These are phyloP conservation scores for Antigone vipio DNA, from an alignment of 2,113 vertebrate species.

Conservation along the genomic window DNA sequence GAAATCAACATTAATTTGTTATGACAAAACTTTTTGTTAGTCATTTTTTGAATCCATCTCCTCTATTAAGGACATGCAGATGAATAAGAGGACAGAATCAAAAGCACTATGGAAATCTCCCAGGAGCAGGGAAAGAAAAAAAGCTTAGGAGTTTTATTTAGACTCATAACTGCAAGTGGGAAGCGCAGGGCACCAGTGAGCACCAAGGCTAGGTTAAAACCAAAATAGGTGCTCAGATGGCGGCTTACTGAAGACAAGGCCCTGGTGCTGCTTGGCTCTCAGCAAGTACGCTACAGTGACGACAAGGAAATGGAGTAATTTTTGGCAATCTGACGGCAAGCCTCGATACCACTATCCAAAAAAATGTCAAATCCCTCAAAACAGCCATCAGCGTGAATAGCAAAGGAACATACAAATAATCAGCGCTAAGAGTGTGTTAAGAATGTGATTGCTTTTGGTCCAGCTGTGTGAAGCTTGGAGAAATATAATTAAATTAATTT, in stretches of 20 bases:
- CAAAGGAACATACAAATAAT: neutral
- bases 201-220: neutral
- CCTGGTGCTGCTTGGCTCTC: neutral
- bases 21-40: neutral
- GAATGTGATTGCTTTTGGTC: neutral
- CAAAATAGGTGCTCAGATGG: neutral
- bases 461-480: neutral
- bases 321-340: neutral
- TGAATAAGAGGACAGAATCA: neutral
- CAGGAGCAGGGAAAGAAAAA: neutral
- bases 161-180: neutral
- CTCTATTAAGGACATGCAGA: neutral
- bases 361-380: neutral
- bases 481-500: neutral
- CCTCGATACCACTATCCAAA: neutral
- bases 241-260: neutral
- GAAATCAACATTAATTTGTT: neutral
- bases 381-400: rapidly evolving
- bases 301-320: neutral
- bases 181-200: neutral
- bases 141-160: neutral
- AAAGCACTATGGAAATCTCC: neutral
- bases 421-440: neutral
- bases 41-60: neutral
- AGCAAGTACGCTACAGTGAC: rapidly evolving